Conservation (phyloP, 2,113 vertebrate species). For the Oreochromis spilurus region DNA sequence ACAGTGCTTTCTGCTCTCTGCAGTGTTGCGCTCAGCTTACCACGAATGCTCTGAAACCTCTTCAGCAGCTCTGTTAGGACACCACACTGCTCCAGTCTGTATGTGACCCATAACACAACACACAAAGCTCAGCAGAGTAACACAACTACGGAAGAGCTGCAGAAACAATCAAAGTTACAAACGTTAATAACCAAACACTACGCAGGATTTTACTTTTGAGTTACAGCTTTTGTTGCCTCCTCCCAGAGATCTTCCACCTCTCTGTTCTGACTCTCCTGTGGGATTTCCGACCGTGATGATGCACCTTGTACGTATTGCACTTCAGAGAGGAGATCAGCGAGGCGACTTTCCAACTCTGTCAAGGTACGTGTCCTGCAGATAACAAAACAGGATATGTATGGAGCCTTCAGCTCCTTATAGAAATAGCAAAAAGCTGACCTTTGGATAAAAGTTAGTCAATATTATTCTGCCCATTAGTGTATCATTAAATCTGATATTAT, state of each 20-base stretch:
- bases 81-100: slow-evolving; percentile 80
- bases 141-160: not conserved
- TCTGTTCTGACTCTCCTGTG: slow-evolving; percentile 45
- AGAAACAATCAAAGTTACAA: not conserved
- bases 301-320: slow-evolving; percentile 66
- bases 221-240: slow-evolving; percentile 66
- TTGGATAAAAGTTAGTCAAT: not conserved
- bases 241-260: slow-evolving; percentile 75
- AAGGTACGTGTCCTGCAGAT: slow-evolving; percentile 77
- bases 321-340: slow-evolving; percentile 72
- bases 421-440: not conserved
- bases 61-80: slow-evolving; percentile 81
- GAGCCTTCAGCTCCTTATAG: not conserved
- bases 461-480: not conserved
- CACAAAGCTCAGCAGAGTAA: not conserved
- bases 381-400: not conserved
- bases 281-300: slow-evolving; percentile 42
- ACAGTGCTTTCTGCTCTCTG: slow-evolving; percentile 82
- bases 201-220: slow-evolving; percentile 73
- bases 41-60: slow-evolving; percentile 80
- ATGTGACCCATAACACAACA: not conserved
- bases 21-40: slow-evolving; percentile 72
- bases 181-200: not conserved
- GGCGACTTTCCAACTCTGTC: slow-evolving; percentile 72
- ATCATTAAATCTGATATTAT: not conserved